phyloP scores from a whole-genome alignment of 92 coral and sea anemone genomes.

The Epizoanthus fatuus region DNA sequence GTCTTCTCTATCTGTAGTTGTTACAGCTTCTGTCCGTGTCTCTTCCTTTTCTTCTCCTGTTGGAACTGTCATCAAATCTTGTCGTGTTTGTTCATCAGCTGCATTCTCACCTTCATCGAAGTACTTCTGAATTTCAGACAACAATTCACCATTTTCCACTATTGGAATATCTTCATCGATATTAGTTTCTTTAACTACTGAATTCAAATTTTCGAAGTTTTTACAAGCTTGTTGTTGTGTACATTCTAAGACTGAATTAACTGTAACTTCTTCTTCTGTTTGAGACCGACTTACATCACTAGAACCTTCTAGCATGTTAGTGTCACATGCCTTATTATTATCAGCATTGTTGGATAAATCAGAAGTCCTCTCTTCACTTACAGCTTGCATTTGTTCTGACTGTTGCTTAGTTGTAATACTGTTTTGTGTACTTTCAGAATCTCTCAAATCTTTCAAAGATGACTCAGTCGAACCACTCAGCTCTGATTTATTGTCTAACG shows the following conservation, averaged over 20 bases:
- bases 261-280: not conserved
- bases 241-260: not conserved
- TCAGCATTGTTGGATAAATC: conserved; percentile 7
- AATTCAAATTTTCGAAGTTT: not conserved
- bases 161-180: conserved; percentile 3
- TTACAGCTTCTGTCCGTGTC: too few relatives aligned
- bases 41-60: not conserved
- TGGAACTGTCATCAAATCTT: not conserved
- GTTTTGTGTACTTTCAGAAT: not conserved
- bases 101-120: not conserved
- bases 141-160: not conserved
- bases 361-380: not conserved
- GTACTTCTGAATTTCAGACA: not conserved
- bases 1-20: not conserved
- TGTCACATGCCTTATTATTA: not conserved
- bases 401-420: not conserved
- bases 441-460: conserved; percentile 3
- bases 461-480: not conserved
- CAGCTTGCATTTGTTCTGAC: not conserved
- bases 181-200: conserved; percentile 20
- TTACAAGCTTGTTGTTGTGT: not conserved
- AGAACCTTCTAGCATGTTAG: not conserved
- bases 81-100: not conserved
- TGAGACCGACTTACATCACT: not conserved
- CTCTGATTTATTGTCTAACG: not conserved